phyloP scores from a whole-genome alignment of 1,140 invertebrate species.

The Calliphora vicina region DNA sequence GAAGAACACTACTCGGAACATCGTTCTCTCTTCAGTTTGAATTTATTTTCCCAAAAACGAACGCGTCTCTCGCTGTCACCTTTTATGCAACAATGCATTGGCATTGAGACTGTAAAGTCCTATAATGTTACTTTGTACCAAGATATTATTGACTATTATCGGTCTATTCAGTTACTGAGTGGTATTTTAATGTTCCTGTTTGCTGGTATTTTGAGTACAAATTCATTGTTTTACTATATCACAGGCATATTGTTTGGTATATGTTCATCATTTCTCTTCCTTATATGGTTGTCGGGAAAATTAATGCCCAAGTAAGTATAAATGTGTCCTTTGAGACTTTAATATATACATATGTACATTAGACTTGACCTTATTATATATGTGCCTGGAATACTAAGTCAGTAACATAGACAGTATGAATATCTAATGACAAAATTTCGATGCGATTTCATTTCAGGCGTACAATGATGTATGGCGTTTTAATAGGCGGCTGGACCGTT shows the following conservation, averaged over 20 bases:
- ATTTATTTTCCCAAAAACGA: constrained; percentile 71
- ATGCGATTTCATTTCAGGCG: constrained; percentile 65
- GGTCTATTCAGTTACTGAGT: constrained; percentile 67
- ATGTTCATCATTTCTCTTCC: constrained; percentile 79
- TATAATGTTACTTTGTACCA: constrained; percentile 68
- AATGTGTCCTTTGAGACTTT: too few species aligned
- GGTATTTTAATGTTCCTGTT: constrained; percentile 74
- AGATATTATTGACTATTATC: constrained; percentile 72
- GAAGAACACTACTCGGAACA: constrained; percentile 71
- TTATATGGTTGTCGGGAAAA: constrained; percentile 81
- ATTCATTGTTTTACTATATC: constrained; percentile 85
- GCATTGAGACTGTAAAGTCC: constrained; percentile 70
- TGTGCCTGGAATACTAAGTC: too few species aligned
- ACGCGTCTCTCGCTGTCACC: constrained; percentile 74
- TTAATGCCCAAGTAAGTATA: constrained; percentile 73
- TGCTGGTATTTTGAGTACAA: constrained; percentile 74
- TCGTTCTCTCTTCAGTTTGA: constrained; percentile 73
- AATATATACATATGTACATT: too few species aligned
- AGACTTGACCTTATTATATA: too few species aligned
- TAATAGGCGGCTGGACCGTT: constrained; percentile 82
- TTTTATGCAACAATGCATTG: constrained; percentile 79
- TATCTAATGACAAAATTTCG: too few species aligned
- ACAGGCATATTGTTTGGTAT: constrained; percentile 83
- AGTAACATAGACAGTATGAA: too few species aligned
- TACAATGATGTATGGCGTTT: constrained; percentile 75